Evolutionary conservation across 2,888 invertebrate species (phyloP), one percentile per base, ranked within the genome.

Genomic region (Trichopria drosophilae): DNA sequence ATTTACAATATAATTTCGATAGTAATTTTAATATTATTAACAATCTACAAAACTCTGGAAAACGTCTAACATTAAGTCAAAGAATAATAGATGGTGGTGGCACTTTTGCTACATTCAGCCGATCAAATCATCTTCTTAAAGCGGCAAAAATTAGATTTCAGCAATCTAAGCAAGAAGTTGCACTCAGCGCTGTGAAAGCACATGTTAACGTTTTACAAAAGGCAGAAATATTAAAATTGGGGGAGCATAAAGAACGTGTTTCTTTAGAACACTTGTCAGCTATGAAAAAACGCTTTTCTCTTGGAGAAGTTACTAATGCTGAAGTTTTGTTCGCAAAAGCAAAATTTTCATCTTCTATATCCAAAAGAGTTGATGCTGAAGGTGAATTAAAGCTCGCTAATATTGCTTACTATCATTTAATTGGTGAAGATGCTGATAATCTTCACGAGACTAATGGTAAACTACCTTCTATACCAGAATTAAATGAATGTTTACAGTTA

Each of bases 331-430:
- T 45, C 36, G 45, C 37, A 45, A 45, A 45, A 45, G 45, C 45
- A 45, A 45, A 45, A 45, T 45, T 45, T 13, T 45, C 45, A 37
- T 45, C 45, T 45, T 45, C 45, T 9, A 45, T 45, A 45, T 45
- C 45, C 45, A 37, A 45, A 45, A 45, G 36, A 45, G 45, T 45
- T 45, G 45, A 45, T 45, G 45, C 45, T 45, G 45, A 45, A 29
- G 45, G 45, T 45, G 37, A 45, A 45, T 37, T 45, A 45, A 45
- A 45, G 45, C 29, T 45, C 37, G 45, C 37, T 37, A 45, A 45
- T 45, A 37, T 45, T 45, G 45, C 45, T 45, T 45, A 45, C 37
- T 45, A 45, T 45, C 45, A 45, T 45, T 45, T 45, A 22, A 45
- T 45, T 45, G 45, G 45, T 37, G 45, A 45, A 45, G 37, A 45